A percentile compares a stretch with the other conserved stretches of the same genome.
Evolutionary conservation across 2,797 vertebrate genomes (phyloP).

Genomic region (Notoglanidium macrostoma): DNA sequence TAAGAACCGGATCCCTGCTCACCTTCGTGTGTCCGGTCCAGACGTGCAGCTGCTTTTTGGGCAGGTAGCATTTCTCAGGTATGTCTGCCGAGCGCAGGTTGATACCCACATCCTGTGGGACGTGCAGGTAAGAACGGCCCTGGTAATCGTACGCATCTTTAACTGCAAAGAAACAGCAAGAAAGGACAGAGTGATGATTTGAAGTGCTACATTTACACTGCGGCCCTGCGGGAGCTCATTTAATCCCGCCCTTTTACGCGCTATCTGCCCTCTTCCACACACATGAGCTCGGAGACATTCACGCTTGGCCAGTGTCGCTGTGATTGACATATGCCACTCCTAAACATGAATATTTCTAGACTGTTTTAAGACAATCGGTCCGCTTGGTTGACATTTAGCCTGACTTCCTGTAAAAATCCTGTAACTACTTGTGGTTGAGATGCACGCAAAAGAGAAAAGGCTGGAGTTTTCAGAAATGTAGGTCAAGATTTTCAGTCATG

Average conservation of each 20-base stretch:
- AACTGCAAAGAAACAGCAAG: conserved; percentile 70
- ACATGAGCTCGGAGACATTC: background rate
- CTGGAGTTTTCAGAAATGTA: too few species aligned
- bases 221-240: background rate
- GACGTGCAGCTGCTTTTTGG: conserved; percentile 96
- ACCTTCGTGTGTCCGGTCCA: conserved; percentile 99
- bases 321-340: background rate
- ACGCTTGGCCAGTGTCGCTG: background rate
- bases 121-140: conserved; percentile 94
- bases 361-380: background rate
- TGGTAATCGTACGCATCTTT: conserved; percentile 99
- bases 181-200: background rate
- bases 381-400: background rate
- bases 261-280: background rate
- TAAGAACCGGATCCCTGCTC: conserved; percentile 36
- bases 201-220: background rate
- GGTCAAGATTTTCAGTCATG: background rate
- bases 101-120: conserved; percentile 96
- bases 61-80: conserved; percentile 97
- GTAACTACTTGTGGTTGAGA: too few species aligned
- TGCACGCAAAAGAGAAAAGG: too few species aligned
- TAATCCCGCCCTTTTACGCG: background rate
- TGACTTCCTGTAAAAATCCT: background rate
- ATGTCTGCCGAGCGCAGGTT: conserved; percentile 88
- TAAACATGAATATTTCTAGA: background rate